A percentile compares a stretch with the other conserved stretches of the same genome.
Conservation (phyloP, 1,140 invertebrate genomes). For the Dendrolimus kikuchii region DNA sequence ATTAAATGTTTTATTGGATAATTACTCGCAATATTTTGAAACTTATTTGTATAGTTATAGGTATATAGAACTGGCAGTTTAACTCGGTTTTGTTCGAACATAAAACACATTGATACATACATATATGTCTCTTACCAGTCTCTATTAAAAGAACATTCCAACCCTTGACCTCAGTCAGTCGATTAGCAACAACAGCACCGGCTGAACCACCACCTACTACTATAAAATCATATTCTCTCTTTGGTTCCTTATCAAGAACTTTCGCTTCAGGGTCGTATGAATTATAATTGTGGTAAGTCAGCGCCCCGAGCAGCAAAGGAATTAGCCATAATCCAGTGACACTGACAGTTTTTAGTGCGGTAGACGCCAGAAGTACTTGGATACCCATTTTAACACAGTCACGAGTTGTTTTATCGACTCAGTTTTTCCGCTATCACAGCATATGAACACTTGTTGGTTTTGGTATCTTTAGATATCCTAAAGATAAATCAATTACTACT, state of each 20-base stretch:
- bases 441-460: slow-evolving; percentile 22
- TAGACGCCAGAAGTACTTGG: slow-evolving; percentile 80
- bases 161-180: slow-evolving; percentile 85
- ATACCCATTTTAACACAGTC: slow-evolving; percentile 75
- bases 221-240: slow-evolving; percentile 87
- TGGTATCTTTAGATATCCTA: too few species aligned
- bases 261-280: slow-evolving; percentile 85
- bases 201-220: slow-evolving; percentile 94
- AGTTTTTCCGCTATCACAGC: slow-evolving; percentile 17
- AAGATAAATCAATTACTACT: slow-evolving; percentile 1
- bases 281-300: slow-evolving; percentile 88
- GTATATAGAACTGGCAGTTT: too few species aligned
- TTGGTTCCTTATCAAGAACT: slow-evolving; percentile 60
- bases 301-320: slow-evolving; percentile 84
- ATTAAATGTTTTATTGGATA: too few species aligned
- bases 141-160: slow-evolving; percentile 92
- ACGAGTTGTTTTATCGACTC: slow-evolving; percentile 9
- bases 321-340: slow-evolving; percentile 87
- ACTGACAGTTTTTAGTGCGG: slow-evolving; percentile 83
- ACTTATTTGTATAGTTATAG: too few species aligned
- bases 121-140: slow-evolving; percentile 70
- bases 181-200: slow-evolving; percentile 92
- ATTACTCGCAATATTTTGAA: too few species aligned
- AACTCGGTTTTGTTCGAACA: too few species aligned
- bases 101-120: too few species aligned